These are phyloP conservation scores for Osedax frankpressi DNA, from an alignment of 2,888 invertebrate genomes.

Conservation along the genomic window DNA sequence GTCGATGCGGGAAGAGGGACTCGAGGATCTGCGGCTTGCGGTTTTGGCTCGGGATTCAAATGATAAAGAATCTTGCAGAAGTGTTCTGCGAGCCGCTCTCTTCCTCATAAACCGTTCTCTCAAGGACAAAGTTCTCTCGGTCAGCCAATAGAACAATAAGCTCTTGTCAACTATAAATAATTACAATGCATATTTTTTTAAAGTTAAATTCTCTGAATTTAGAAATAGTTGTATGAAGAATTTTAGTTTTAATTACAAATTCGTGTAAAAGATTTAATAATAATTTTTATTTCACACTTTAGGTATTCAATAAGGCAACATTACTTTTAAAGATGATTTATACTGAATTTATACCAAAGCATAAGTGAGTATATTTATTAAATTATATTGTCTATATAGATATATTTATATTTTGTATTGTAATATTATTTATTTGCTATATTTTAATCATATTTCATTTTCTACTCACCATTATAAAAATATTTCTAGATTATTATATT, in stretches of 20 bases:
- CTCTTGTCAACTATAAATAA: not conserved
- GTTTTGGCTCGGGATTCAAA: slow-evolving; percentile 33
- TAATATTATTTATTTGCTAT: no score
- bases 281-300: no score
- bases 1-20: slow-evolving; percentile 43
- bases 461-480: no score
- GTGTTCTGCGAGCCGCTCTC: slow-evolving; percentile 37
- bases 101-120: slow-evolving; percentile 39
- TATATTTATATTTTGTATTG: no score
- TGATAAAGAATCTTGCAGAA: slow-evolving; percentile 39
- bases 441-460: no score
- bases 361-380: slow-evolving; percentile 37
- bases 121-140: slow-evolving; percentile 44
- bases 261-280: no score
- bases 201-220: no score
- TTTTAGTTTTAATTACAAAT: no score
- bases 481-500: no score
- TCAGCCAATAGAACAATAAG: no score
- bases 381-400: no score
- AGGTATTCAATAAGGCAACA: slow-evolving; percentile 41
- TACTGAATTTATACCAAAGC: slow-evolving; percentile 37
- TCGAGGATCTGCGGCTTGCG: slow-evolving; percentile 38
- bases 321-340: slow-evolving; percentile 36
- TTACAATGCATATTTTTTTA: not conserved
- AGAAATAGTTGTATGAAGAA: no score